phyloP scores from a whole-genome alignment of 2,888 invertebrate species.

The Caradrina clavipalpis region DNA sequence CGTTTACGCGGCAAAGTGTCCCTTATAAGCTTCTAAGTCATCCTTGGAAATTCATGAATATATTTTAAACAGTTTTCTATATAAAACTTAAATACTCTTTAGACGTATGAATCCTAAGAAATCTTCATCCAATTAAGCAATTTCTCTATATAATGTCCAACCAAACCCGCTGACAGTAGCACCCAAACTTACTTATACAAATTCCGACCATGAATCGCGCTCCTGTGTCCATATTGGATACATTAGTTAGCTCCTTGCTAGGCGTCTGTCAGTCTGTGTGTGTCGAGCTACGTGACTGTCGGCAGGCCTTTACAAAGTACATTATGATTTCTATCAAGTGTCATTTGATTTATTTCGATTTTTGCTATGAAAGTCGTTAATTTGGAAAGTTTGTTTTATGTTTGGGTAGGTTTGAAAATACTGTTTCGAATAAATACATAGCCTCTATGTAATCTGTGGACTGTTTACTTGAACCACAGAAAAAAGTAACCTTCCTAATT shows the following conservation, averaged over 20 bases:
- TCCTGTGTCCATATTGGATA: constrained; percentile 59
- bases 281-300: constrained; percentile 71
- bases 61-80: neutral
- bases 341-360: constrained; percentile 44
- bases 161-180: constrained; percentile 29
- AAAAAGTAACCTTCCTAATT: neutral
- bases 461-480: neutral
- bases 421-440: neutral
- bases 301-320: constrained; percentile 55
- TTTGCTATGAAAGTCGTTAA: constrained; percentile 9
- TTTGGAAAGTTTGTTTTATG: neutral
- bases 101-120: no score
- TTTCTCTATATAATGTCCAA: neutral
- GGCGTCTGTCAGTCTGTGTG: constrained; percentile 76
- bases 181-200: constrained; percentile 47
- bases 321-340: constrained; percentile 46
- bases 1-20: neutral
- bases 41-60: neutral
- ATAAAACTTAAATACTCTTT: no score
- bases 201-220: constrained; percentile 58
- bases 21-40: neutral
- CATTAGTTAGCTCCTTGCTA: constrained; percentile 63
- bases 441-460: neutral
- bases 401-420: neutral
- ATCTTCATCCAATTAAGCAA: neutral